A percentile compares a stretch with the other conserved stretches of the same genome.
phyloP scores from a whole-genome alignment of 2,797 vertebrate species.

The Echeneis naucrates region DNA sequence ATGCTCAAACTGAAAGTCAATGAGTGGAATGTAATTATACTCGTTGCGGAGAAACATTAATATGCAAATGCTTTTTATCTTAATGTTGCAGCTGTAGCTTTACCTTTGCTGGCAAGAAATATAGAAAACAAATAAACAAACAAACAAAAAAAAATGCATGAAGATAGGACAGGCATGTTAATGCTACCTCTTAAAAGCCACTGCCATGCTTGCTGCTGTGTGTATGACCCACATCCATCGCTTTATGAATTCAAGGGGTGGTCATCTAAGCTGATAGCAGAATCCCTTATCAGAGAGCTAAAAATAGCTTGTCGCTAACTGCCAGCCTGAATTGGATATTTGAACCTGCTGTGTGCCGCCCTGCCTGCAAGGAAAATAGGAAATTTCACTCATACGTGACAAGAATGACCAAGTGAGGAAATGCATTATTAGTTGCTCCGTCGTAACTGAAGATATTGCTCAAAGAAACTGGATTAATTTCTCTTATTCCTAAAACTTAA shows the following conservation, averaged over 20 bases:
- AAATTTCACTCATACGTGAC: slow-evolving; percentile 60
- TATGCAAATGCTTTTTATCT: slow-evolving; percentile 40
- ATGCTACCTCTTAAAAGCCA: slow-evolving; percentile 35
- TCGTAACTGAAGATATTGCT: slow-evolving; percentile 33
- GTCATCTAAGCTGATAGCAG: slow-evolving; percentile 67
- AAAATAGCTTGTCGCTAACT: slow-evolving; percentile 64
- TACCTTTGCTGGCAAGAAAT: not conserved
- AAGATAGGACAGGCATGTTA: slow-evolving; percentile 32
- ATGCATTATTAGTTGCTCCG: slow-evolving; percentile 42
- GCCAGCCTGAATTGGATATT: slow-evolving; percentile 55
- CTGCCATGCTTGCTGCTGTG: slow-evolving; percentile 25
- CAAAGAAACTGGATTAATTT: not conserved
- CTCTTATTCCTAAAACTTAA: not conserved
- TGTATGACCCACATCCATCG: slow-evolving; percentile 45
- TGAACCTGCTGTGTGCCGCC: slow-evolving; percentile 45
- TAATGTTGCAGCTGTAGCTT: slow-evolving; percentile 25
- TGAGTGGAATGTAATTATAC: slow-evolving; percentile 23
- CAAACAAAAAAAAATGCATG: slow-evolving; percentile 11
- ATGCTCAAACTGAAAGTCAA: slow-evolving; percentile 27
- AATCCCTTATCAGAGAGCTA: slow-evolving; percentile 65
- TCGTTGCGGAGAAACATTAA: slow-evolving; percentile 43
- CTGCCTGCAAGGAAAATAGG: slow-evolving; percentile 37
- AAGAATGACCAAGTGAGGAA: slow-evolving; percentile 43
- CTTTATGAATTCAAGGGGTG: slow-evolving; percentile 71
- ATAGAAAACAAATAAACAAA: slow-evolving; percentile 23